These are phyloP conservation scores for Halcyon senegalensis DNA, from an alignment of 2,113 vertebrate species.

Conservation along the genomic window DNA sequence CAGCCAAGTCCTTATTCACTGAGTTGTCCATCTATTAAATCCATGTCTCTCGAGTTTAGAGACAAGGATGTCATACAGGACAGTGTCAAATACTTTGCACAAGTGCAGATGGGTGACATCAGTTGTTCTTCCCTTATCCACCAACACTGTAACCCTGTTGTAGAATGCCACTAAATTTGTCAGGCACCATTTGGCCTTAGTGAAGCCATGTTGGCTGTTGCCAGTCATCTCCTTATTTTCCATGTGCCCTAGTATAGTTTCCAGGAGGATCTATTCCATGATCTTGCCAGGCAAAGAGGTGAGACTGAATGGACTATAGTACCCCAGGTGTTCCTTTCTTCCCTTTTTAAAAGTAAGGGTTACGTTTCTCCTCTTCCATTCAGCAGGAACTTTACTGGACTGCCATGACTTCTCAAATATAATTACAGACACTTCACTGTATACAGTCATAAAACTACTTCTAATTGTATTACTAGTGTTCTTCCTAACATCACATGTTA, in stretches of 20 bases:
- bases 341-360: not conserved
- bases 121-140: not conserved
- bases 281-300: too few relatives aligned
- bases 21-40: not conserved
- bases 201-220: not conserved
- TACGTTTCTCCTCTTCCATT: not conserved
- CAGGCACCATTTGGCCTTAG: not conserved
- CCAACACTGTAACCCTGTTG: not conserved
- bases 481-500: not conserved
- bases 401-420: not conserved
- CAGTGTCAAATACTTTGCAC: not conserved
- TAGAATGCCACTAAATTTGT: not conserved
- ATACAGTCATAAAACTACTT: not conserved
- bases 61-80: not conserved
- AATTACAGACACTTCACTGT: not conserved
- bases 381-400: not conserved
- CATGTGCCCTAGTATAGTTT: too few relatives aligned
- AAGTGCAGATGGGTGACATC: not conserved
- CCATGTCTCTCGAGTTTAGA: not conserved
- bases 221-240: not conserved
- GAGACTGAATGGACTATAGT: too few relatives aligned
- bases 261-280: too few relatives aligned
- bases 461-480: not conserved
- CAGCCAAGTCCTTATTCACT: not conserved
- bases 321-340: too few relatives aligned